These are phyloP conservation scores for Notiomystis cincta DNA, from an alignment of 2,113 vertebrate genomes.

Conservation along the genomic window DNA sequence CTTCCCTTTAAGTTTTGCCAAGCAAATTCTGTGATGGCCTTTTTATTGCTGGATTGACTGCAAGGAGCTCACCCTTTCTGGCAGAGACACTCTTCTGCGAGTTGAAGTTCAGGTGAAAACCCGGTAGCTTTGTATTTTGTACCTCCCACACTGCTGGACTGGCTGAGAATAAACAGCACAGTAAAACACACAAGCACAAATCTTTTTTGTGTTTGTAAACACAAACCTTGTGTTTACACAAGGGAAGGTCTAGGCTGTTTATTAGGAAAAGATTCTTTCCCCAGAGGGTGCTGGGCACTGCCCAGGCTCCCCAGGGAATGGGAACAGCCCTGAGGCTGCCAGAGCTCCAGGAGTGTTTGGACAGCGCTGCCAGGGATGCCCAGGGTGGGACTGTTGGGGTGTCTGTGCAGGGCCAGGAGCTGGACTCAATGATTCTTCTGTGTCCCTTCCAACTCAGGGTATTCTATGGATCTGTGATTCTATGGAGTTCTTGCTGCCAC, in stretches of 20 bases:
- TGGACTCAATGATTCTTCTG: background rate
- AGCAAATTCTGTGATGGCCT: background rate
- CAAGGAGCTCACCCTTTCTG: background rate
- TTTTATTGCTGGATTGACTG: background rate
- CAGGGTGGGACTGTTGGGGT: background rate
- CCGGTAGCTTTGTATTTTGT: background rate
- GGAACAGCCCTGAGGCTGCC: background rate
- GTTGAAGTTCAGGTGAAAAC: background rate
- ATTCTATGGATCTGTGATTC: background rate
- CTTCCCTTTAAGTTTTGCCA: background rate
- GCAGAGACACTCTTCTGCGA: background rate
- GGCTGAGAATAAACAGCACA: background rate
- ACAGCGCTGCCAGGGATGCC: rapidly evolving
- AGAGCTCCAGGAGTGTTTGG: background rate
- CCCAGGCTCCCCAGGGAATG: background rate
- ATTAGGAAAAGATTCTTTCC: background rate
- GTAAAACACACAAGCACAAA: background rate
- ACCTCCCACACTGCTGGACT: background rate
- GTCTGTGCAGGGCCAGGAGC: no score
- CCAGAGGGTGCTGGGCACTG: background rate
- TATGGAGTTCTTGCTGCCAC: background rate
- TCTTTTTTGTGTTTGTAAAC: background rate
- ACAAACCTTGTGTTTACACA: background rate
- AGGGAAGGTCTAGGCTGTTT: background rate
- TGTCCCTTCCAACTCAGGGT: background rate